Percentiles rank a stretch among this genome's conserved stretches.
These are phyloP conservation scores for Corbicula japonica DNA, from an alignment of 2,888 invertebrate species.

Conservation along the genomic window DNA sequence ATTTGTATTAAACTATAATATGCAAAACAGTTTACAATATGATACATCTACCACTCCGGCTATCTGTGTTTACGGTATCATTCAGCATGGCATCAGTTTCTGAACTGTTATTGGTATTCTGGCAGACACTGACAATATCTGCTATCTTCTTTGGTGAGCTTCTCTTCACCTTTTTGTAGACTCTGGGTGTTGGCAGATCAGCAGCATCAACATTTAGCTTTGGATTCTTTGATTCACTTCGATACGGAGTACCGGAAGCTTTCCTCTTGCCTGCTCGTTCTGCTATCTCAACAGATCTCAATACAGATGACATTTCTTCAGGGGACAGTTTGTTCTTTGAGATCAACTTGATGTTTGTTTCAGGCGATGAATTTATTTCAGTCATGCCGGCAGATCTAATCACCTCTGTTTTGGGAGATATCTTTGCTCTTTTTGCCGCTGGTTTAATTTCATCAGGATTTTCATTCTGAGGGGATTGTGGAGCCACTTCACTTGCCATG, in stretches of 20 bases:
- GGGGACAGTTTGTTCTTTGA: slow-evolving; percentile 31
- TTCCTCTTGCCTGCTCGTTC: slow-evolving; percentile 27
- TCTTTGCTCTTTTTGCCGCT: slow-evolving; percentile 12
- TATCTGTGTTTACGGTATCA: slow-evolving; percentile 59
- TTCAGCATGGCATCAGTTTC: slow-evolving; percentile 37
- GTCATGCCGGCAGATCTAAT: slow-evolving; percentile 14
- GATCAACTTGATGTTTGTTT: background rate
- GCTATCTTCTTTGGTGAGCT: slow-evolving; percentile 46
- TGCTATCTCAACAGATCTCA: slow-evolving; percentile 39
- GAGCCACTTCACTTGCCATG: slow-evolving; percentile 3
- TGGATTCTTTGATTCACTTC: slow-evolving; percentile 28
- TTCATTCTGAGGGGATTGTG: no score
- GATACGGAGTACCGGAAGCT: slow-evolving; percentile 13
- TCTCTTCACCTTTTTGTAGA: slow-evolving; percentile 39
- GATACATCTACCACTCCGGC: slow-evolving; percentile 58
- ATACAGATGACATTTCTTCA: slow-evolving; percentile 45
- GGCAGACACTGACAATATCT: slow-evolving; percentile 32
- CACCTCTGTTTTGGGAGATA: background rate
- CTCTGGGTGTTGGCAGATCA: slow-evolving; percentile 35
- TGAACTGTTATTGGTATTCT: slow-evolving; percentile 22
- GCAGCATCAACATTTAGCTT: background rate
- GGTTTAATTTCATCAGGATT: slow-evolving; percentile 4
- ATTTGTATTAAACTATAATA: no score
- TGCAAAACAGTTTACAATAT: slow-evolving; percentile 58
- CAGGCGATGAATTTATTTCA: background rate